Conservation (phyloP, 92 coral and sea anemone genomes). For the Heliopora coerulea region DNA sequence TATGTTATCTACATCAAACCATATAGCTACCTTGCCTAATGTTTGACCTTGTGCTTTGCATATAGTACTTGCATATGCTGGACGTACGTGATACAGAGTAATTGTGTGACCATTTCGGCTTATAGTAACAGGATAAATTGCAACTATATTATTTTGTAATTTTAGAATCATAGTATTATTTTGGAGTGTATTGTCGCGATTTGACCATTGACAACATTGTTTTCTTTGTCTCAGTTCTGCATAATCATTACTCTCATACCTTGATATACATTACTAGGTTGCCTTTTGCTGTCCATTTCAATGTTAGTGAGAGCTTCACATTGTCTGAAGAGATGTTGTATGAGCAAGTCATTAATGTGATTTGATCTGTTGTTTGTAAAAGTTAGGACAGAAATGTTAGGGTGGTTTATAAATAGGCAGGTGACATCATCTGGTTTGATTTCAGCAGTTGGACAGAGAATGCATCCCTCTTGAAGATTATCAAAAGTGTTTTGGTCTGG, state of each 20-base stretch:
- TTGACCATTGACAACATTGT: slow-evolving; percentile 49
- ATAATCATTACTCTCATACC: slow-evolving; percentile 39
- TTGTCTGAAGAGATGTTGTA: not conserved
- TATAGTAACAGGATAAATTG: slow-evolving; percentile 34
- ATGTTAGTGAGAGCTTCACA: not conserved
- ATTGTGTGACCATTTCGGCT: not conserved
- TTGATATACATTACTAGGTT: not conserved
- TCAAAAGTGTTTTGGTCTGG: slow-evolving; percentile 8
- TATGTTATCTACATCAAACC: too few relatives aligned
- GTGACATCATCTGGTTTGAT: not conserved
- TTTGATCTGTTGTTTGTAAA: slow-evolving; percentile 4
- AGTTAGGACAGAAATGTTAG: slow-evolving; percentile 6
- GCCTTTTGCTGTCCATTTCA: not conserved
- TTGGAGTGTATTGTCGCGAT: slow-evolving; percentile 1
- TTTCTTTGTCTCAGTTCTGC: slow-evolving; percentile 29
- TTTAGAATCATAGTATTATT: too few relatives aligned
- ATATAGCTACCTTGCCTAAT: too few relatives aligned
- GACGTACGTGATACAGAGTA: slow-evolving; percentile 2
- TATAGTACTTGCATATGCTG: too few relatives aligned
- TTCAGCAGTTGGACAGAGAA: not conserved
- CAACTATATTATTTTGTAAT: not conserved
- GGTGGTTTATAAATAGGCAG: not conserved
- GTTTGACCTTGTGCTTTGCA: slow-evolving; percentile 33
- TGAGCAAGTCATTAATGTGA: not conserved
- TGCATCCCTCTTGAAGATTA: not conserved